Base-by-base conservation (phyloP, 2,888 invertebrate species). In the Hoplodrina ambigua region DNA sequence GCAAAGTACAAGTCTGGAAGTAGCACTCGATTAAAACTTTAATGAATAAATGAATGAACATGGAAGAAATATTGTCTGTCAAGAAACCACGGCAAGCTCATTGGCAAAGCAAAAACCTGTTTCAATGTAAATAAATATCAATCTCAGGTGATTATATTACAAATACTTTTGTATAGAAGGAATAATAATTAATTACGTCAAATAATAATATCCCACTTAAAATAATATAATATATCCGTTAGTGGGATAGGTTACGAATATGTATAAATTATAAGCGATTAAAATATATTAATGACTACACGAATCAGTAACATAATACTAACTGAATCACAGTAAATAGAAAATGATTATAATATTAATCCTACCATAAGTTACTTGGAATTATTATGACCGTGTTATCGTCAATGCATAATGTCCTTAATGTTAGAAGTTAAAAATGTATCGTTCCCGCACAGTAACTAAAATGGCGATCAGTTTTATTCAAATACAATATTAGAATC, bases 281-380 rank as follows among this genome's bases (percentile, higher is more conserved):
- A 88, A 86, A 88, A 86, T 87, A 87, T 86, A 83, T 84, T 85
- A 86, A 85, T 87, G 86, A 89, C 86, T 89, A 87, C 81, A 86
- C 55, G 81, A 88, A 88, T 82, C 85, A 87, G 88, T 88, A 90
- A 89, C 83, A 86, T 89, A 93, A 92, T 90, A 92, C 91, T 92
- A 93, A 94, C 88, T 90, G 86, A 93, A 95, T 95, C 95, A 94
- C 95, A 94, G 94, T 91, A 91, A 90, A 92, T 88, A 92, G 69
- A 88, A 92, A 91, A 89, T 83, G 87, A 88, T 88, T 88, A 90
- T 85, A 85, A 86, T 82, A 84, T 77, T 80, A 69, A 83, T 73
- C 78, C 82, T 82, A 85, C 62, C 74, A 85, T 85, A 87, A 84
- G 77, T 89, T 90, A 90, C 77, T 87, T 88, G 86, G 87, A 90